phyloP scores from a whole-genome alignment of 2,113 vertebrate genomes.

The Burhinus oedicnemus region DNA sequence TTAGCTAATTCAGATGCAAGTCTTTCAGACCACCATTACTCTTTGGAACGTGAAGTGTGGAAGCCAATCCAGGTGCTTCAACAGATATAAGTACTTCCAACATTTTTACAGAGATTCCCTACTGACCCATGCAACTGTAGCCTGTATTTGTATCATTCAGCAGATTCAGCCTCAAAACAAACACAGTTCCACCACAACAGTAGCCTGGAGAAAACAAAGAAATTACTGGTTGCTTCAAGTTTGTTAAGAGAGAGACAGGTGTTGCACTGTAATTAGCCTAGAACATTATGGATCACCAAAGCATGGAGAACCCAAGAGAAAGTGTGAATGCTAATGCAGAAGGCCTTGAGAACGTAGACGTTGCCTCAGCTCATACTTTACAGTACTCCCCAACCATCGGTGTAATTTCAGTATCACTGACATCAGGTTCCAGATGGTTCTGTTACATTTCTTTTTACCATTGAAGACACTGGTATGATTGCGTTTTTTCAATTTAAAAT shows the following conservation, averaged over 20 bases:
- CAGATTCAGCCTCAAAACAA: background rate
- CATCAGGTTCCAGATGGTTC: background rate
- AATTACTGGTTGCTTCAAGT: background rate
- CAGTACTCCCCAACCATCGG: background rate
- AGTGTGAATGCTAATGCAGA: background rate
- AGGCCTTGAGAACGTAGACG: rapidly evolving
- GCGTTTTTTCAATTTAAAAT: background rate
- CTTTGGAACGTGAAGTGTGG: background rate
- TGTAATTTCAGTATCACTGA: background rate
- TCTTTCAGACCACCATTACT: background rate
- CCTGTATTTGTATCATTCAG: background rate
- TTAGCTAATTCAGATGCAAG: background rate
- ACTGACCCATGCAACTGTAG: background rate
- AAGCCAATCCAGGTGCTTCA: background rate
- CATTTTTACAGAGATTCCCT: background rate
- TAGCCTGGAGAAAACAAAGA: background rate
- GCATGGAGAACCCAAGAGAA: background rate
- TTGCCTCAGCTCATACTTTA: background rate
- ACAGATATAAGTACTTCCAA: background rate
- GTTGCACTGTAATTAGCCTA: background rate
- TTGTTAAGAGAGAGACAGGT: background rate
- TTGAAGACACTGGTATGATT: background rate
- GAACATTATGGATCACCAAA: background rate
- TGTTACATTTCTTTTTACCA: background rate
- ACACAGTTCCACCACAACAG: background rate